Conservation (phyloP, 1,140 invertebrate species). For the Eriocheir sinensis region DNA sequence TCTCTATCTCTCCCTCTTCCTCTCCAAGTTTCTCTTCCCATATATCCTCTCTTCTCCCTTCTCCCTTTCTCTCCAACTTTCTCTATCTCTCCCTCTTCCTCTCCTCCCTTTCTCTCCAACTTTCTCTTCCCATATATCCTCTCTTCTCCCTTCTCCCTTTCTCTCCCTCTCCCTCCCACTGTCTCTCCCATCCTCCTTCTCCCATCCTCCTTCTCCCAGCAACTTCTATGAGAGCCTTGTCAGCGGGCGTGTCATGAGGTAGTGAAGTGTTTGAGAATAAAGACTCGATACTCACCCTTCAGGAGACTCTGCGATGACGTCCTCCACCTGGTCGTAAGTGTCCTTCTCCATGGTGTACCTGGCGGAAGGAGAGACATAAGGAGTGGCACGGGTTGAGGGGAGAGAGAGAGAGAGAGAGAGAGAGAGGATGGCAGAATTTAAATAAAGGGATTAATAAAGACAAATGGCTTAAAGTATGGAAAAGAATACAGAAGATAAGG, state of each 20-base stretch:
- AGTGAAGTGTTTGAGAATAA: no score
- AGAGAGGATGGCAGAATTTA: no score
- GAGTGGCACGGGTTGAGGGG: background rate
- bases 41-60: background rate
- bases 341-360: background rate
- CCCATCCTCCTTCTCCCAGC: no score
- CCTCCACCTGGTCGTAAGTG: background rate
- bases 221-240: no score
- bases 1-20: no score
- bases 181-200: no score
- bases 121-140: no score
- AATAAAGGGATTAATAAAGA: background rate
- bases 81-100: background rate
- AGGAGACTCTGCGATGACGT: background rate
- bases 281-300: background rate
- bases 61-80: background rate
- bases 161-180: no score
- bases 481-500: background rate
- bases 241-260: no score
- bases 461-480: background rate
- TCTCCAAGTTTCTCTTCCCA: background rate
- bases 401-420: slow-evolving; percentile 13
- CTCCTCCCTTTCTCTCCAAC: background rate
- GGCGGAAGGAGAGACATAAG: background rate
- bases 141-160: no score